These are phyloP conservation scores for Ophion obscuratus DNA, from an alignment of 2,888 invertebrate species.

Conservation along the genomic window DNA sequence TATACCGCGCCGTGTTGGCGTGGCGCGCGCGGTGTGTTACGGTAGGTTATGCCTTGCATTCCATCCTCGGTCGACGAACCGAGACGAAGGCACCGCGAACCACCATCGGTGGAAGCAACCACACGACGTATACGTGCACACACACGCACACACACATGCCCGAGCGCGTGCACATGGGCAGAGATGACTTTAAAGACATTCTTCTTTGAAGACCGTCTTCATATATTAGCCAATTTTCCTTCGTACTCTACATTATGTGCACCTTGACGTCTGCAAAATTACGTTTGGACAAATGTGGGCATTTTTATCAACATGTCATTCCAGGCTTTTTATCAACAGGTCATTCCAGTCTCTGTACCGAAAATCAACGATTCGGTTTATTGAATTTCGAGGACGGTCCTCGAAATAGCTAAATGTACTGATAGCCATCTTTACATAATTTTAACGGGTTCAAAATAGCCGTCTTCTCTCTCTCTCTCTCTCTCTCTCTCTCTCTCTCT, in stretches of 20 bases:
- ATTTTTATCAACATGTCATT: background rate
- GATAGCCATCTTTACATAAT: no score
- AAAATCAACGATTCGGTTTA: background rate
- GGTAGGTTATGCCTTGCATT: conserved; percentile 83
- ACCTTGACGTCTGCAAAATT: background rate
- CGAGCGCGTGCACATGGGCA: background rate
- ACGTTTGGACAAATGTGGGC: background rate
- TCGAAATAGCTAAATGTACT: no score
- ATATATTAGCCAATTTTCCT: background rate
- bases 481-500: no score
- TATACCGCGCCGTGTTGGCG: conserved; percentile 68
- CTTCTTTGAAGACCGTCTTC: background rate
- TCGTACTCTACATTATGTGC: background rate
- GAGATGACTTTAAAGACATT: background rate
- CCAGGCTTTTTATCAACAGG: background rate
- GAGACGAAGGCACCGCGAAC: conserved; percentile 76
- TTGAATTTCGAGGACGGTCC: no score
- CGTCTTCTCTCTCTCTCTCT: no score
- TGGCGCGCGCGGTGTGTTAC: conserved; percentile 79
- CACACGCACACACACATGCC: background rate
- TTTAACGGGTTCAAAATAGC: no score
- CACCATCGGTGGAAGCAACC: conserved; percentile 39
- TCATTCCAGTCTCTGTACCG: background rate
- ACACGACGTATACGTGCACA: conserved; percentile 25
- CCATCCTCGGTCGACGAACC: conserved; percentile 82